Conservation (phyloP, 2,888 invertebrate genomes). For the Girardia tigrina region DNA sequence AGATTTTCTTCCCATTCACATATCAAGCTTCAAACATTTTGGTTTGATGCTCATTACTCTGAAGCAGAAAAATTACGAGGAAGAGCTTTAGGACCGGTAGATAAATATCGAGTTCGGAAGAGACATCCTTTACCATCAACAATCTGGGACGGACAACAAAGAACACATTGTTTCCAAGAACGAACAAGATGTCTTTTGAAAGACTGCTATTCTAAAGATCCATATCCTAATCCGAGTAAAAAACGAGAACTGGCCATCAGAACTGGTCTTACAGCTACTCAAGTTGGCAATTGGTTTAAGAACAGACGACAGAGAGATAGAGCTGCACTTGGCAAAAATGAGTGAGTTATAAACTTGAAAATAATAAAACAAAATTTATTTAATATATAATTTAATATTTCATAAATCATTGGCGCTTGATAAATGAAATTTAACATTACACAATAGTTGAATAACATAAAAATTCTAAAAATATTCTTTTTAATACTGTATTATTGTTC, state of each 20-base stretch:
- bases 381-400: too few species aligned
- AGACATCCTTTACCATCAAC: neutral
- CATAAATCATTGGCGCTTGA: too few species aligned
- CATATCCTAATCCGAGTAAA: constrained; percentile 84
- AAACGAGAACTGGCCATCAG: constrained; percentile 76
- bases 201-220: constrained; percentile 94
- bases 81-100: neutral
- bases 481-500: neutral
- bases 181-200: constrained; percentile 77
- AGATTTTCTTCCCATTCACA: neutral
- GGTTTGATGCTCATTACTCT: constrained; percentile 7
- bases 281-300: constrained; percentile 84
- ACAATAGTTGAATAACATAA: too few species aligned
- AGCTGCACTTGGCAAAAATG: neutral
- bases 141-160: neutral
- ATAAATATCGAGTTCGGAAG: constrained; percentile 3
- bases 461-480: too few species aligned
- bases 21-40: neutral
- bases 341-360: too few species aligned
- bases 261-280: constrained; percentile 77
- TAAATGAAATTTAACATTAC: too few species aligned
- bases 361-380: too few species aligned
- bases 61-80: constrained; percentile 5
- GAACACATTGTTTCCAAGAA: constrained; percentile 56
- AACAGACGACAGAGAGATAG: constrained; percentile 72